Base-by-base conservation (phyloP, 2,113 vertebrate species). In the Anthoscopus minutus region DNA sequence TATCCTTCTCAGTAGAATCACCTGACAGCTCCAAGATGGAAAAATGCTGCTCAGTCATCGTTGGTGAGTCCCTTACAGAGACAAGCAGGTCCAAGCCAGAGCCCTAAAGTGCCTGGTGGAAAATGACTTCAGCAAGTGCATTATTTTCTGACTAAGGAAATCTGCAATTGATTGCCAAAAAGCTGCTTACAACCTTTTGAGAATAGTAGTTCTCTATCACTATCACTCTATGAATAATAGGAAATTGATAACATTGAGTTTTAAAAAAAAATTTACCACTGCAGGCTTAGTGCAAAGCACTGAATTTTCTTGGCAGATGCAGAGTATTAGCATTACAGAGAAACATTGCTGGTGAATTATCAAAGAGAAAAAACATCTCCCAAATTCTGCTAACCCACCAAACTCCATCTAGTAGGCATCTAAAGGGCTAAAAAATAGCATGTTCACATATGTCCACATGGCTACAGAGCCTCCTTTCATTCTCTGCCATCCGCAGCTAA, bases 361-460 rank as follows among this genome's bases (percentile, higher is more conserved):
- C 14, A 51, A 40, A 67, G 31, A 76, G 35, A 44, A 83, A 62
- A 78, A 69, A 42, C 0, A 1, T n/a, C 16, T 78, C n/a, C 19
- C 8, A 61, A 57, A 21, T 78, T 70, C 25, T 51, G 16, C 48
- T 65, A 69, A 50, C 8, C 2, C 18, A 51, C 40, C 16, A 31
- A 69, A 69, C 51, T 40, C 54, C 13, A 48, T 19, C 18, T 35
- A 54, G 14, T 13, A 40, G 15, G 4, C 25, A 60, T 4, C 33
- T 50, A 54, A 64, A 56, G 9, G 7, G 7, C 37, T 72, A 58
- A 88, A 40, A 64, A 44, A 3, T 19, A 65, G 3, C 37, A 61
- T 2, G 6, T 23, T 69, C 19, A 19, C 2, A 1, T 23, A 33
- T 6, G 16, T 60, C 15, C 8, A 38, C 5, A 7, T 1, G 4